Base-by-base conservation (phyloP, 2,113 vertebrate genomes). In the Pomatostomus ruficeps region DNA sequence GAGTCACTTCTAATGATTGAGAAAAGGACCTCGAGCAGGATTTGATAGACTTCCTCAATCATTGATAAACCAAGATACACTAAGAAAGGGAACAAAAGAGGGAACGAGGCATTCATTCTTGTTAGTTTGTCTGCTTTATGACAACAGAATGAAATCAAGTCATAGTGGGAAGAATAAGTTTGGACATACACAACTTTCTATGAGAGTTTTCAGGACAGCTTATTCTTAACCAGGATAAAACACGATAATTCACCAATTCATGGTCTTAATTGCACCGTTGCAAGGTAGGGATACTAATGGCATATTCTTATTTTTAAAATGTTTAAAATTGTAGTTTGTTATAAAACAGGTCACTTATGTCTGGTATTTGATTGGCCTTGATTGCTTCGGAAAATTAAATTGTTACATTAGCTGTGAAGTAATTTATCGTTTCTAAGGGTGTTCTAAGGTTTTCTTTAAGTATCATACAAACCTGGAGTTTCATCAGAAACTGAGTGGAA, bases 271-370 rank as follows among this genome's bases (percentile, higher is more conserved):
- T 91, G n/a, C 72, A 89, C 54, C 88, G 54, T 76, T 93, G 55
- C 35, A 31, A 95, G 19, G 33, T 57, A 83, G 38, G 49, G 51
- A 81, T 40, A 80, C 83, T 76, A 93, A 91, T 76, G 54, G 42
- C 22, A 51, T 43, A 70, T 66, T 78, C 88, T 92, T 91, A 70
- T 85, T 95, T 93, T 68, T 22, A 12, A 94, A 96, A 88, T 83
- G 45, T 73, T 91, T 92, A 54, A 95, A 91, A 91, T 93, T 87
- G 78, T 45, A 66, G 74, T 93, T 92, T 92, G 40, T 66, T 92
- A 54, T 86, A 59, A 74, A 89, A 61, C 67, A 89, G 66, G 49
- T 85, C 66, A 70, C 51, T 88, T n/a, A 52, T 73, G 58, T 68
- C 62, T 92, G 66, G 18, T 89, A 82, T 78, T 91, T 87, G 84